phyloP scores from a whole-genome alignment of 2,797 vertebrate genomes.

The Mus caroli region DNA sequence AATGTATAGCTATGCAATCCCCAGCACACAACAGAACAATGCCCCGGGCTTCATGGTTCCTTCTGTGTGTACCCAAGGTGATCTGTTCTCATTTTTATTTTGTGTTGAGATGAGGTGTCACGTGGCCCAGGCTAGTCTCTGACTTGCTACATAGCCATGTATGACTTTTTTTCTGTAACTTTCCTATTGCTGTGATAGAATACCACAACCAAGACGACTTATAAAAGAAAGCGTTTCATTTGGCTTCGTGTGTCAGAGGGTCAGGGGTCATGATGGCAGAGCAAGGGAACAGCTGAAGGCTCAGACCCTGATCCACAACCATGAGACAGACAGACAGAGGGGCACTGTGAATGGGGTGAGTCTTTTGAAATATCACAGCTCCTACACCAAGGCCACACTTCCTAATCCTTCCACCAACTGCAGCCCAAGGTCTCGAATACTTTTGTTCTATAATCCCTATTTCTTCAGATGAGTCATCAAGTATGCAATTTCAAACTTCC shows the following conservation, averaged over 20 bases:
- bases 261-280: background rate
- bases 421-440: background rate
- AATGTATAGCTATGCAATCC: slow-evolving; percentile 24
- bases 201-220: background rate
- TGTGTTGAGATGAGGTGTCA: background rate
- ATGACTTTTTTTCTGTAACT: background rate
- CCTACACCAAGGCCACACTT: background rate
- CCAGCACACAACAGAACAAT: background rate
- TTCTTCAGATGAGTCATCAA: slow-evolving; percentile 60
- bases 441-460: slow-evolving; percentile 23
- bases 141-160: background rate
- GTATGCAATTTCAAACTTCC: slow-evolving; percentile 5
- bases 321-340: no score
- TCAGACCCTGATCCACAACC: background rate
- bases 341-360: background rate
- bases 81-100: background rate
- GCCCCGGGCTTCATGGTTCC: background rate
- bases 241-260: background rate
- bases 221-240: background rate
- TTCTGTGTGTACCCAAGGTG: background rate
- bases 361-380: background rate
- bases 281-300: background rate
- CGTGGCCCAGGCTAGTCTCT: background rate
- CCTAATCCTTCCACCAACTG: background rate
- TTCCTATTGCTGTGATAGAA: background rate